Percentiles rank a stretch among this genome's conserved stretches.
These are phyloP conservation scores for Lepidurus apus DNA, from an alignment of 1,140 invertebrate species.

Conservation along the genomic window DNA sequence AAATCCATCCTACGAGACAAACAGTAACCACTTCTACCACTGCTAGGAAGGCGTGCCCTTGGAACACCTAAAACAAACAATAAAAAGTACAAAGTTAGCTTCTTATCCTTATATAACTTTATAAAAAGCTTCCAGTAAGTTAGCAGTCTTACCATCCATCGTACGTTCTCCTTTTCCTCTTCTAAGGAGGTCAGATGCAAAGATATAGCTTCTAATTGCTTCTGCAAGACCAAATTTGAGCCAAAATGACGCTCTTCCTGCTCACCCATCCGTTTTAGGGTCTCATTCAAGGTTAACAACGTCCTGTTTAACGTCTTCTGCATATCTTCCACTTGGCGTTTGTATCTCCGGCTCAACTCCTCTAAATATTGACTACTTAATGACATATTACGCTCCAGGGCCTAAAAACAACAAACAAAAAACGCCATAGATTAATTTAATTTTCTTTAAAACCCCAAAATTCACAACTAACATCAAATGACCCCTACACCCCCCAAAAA, in stretches of 20 bases:
- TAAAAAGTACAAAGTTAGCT: conserved; percentile 19
- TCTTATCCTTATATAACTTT: neutral
- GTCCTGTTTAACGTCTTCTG: conserved; percentile 77
- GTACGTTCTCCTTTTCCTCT: conserved; percentile 26
- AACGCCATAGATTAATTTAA: conserved; percentile 29
- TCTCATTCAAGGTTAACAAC: conserved; percentile 54
- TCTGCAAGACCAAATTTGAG: conserved; percentile 41
- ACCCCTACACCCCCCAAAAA: conserved; percentile 50
- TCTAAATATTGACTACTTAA: conserved; percentile 91
- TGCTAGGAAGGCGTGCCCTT: conserved; percentile 3
- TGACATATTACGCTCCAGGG: conserved; percentile 92
- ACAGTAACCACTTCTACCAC: neutral
- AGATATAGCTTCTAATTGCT: conserved; percentile 35
- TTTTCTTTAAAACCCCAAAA: conserved; percentile 20
- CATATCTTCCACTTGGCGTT: conserved; percentile 94
- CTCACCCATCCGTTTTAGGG: conserved; percentile 59
- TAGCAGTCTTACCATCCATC: conserved; percentile 25
- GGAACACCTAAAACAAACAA: neutral
- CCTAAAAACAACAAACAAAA: conserved; percentile 51
- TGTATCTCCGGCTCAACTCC: conserved; percentile 87
- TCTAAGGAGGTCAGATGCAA: conserved; percentile 28
- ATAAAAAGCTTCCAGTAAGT: neutral
- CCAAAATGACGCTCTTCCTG: conserved; percentile 54
- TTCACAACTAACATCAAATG: neutral
- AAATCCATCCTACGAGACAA: neutral